phyloP scores from a whole-genome alignment of 2,888 invertebrate genomes.

The Brenthis hecate region DNA sequence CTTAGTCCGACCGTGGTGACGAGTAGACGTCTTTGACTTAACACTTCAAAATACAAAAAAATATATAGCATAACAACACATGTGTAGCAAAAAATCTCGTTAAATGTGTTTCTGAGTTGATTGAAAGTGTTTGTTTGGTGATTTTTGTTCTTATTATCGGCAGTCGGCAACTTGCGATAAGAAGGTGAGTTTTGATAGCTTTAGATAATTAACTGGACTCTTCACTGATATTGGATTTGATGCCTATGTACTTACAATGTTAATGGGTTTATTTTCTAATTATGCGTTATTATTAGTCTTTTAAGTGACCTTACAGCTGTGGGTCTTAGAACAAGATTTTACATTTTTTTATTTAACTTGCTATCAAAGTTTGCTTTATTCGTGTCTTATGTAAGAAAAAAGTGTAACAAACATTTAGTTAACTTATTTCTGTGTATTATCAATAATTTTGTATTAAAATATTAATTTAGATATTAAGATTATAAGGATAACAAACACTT shows the following conservation, averaged over 20 bases:
- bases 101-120: constrained; percentile 35
- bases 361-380: too few species aligned
- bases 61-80: constrained; percentile 15
- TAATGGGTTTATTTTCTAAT: constrained; percentile 6
- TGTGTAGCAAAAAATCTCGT: constrained; percentile 29
- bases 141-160: constrained; percentile 64
- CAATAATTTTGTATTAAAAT: too few species aligned
- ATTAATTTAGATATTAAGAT: too few species aligned
- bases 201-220: constrained; percentile 70
- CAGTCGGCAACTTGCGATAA: constrained; percentile 70
- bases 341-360: too few species aligned
- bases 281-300: background rate
- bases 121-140: constrained; percentile 66
- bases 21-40: constrained; percentile 52
- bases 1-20: constrained; percentile 54
- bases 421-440: too few species aligned
- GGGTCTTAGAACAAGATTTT: too few species aligned
- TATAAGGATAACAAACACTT: too few species aligned
- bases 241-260: constrained; percentile 22
- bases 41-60: constrained; percentile 12
- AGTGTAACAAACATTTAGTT: too few species aligned
- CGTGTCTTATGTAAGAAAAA: too few species aligned
- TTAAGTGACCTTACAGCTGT: background rate
- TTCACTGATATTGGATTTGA: constrained; percentile 45
- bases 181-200: constrained; percentile 78